Conservation (phyloP, 2,888 invertebrate species). For the Oligia latruncula region DNA sequence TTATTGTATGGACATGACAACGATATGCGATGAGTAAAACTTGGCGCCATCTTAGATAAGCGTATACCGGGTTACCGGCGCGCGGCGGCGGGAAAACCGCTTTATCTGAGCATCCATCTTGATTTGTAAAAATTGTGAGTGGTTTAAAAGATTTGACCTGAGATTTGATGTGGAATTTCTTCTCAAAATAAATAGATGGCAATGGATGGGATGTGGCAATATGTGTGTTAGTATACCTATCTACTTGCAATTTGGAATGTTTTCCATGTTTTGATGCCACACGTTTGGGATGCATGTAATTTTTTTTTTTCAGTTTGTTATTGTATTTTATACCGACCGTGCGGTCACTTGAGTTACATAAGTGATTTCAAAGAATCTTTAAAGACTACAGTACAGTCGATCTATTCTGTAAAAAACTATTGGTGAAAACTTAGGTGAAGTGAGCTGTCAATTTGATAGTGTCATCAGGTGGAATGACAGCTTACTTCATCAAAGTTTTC, state of each 20-base stretch:
- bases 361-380: background rate
- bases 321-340: too few relatives aligned
- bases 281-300: too few relatives aligned
- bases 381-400: background rate
- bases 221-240: too few relatives aligned
- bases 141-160: conserved; percentile 3
- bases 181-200: background rate
- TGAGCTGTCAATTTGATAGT: background rate
- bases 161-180: conserved; percentile 3
- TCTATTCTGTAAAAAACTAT: background rate
- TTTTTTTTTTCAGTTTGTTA: too few relatives aligned
- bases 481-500: background rate
- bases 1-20: conserved; percentile 10
- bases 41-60: conserved; percentile 55
- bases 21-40: conserved; percentile 43
- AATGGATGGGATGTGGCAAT: too few relatives aligned
- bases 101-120: conserved; percentile 43
- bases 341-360: background rate
- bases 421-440: background rate
- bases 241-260: too few relatives aligned
- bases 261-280: too few relatives aligned
- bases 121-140: conserved; percentile 28
- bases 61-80: conserved; percentile 17
- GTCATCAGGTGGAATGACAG: background rate
- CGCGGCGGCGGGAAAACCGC: conserved; percentile 24